Conservation (phyloP, 2,888 invertebrate species). For the Rhagophthalmus giganteus region DNA sequence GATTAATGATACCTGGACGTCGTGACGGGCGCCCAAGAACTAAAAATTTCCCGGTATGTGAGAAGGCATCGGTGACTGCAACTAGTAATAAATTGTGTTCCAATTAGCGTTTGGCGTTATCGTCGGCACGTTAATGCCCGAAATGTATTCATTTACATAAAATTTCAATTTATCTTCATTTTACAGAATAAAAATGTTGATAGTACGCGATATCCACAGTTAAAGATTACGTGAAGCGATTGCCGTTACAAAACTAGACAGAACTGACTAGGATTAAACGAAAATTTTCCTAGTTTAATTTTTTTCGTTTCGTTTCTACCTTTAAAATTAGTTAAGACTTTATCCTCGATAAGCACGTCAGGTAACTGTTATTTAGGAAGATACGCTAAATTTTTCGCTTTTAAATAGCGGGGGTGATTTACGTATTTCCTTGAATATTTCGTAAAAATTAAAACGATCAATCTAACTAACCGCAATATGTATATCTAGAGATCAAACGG, state of each 20-base stretch:
- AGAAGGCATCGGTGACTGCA: slow-evolving; percentile 25
- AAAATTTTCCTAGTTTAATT: too few relatives aligned
- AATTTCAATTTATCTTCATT: slow-evolving; percentile 41
- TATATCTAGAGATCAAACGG: background rate
- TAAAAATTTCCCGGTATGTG: slow-evolving; percentile 21
- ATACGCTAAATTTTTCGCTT: background rate
- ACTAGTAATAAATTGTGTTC: slow-evolving; percentile 38
- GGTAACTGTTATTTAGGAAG: background rate
- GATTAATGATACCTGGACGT: slow-evolving; percentile 41
- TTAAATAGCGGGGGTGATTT: background rate
- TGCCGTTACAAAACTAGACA: too few relatives aligned
- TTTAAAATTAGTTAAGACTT: too few relatives aligned
- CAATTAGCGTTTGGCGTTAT: slow-evolving; percentile 41
- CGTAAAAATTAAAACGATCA: background rate
- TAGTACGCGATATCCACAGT: slow-evolving; percentile 9
- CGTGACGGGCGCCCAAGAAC: slow-evolving; percentile 28
- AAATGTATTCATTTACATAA: slow-evolving; percentile 42
- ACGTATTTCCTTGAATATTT: background rate
- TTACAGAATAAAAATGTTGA: slow-evolving; percentile 14
- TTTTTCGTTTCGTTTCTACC: too few relatives aligned
- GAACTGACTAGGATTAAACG: too few relatives aligned
- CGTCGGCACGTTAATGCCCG: slow-evolving; percentile 32
- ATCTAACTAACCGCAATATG: too few relatives aligned
- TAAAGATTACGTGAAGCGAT: slow-evolving; percentile 8
- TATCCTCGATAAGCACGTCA: too few relatives aligned